Evolutionary conservation across 1,140 invertebrate species (phyloP).

Genomic region (Zaprionus inermis): DNA sequence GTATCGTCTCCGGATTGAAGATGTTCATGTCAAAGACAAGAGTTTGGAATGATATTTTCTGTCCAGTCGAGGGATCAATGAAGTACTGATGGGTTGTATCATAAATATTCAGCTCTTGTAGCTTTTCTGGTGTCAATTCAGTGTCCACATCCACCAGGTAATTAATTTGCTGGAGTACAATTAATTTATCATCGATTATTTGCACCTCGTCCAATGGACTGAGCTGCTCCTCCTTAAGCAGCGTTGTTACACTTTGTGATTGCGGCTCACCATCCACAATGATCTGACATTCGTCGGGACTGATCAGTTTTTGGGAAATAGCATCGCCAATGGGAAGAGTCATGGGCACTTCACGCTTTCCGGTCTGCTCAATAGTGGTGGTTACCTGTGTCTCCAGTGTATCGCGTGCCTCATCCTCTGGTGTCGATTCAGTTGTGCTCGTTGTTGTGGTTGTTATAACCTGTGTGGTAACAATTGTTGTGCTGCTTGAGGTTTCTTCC

Average conservation of each 20-base stretch:
- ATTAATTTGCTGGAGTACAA: slow-evolving; percentile 70
- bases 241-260: slow-evolving; percentile 87
- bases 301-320: slow-evolving; percentile 89
- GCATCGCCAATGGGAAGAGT: slow-evolving; percentile 88
- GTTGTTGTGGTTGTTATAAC: slow-evolving; percentile 65
- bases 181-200: slow-evolving; percentile 85
- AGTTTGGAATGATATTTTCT: slow-evolving; percentile 90
- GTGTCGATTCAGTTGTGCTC: slow-evolving; percentile 48
- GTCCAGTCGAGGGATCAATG: slow-evolving; percentile 90
- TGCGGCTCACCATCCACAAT: slow-evolving; percentile 86
- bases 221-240: slow-evolving; percentile 87
- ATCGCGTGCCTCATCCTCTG: slow-evolving; percentile 60
- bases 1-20: slow-evolving; percentile 90
- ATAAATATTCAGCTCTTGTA: slow-evolving; percentile 90
- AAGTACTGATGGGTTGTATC: slow-evolving; percentile 91
- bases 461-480: slow-evolving; percentile 57
- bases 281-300: slow-evolving; percentile 89
- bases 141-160: slow-evolving; percentile 77
- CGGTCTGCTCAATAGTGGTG: slow-evolving; percentile 31
- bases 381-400: slow-evolving; percentile 36
- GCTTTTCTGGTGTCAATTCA: slow-evolving; percentile 87
- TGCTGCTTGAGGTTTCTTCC: slow-evolving; percentile 35
- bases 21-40: slow-evolving; percentile 90
- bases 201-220: slow-evolving; percentile 88
- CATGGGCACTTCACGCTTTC: slow-evolving; percentile 62